A percentile compares a stretch with the other conserved stretches of the same genome.
Conservation (phyloP, 2,797 vertebrate genomes). For the Cephalopachus bancanus region DNA sequence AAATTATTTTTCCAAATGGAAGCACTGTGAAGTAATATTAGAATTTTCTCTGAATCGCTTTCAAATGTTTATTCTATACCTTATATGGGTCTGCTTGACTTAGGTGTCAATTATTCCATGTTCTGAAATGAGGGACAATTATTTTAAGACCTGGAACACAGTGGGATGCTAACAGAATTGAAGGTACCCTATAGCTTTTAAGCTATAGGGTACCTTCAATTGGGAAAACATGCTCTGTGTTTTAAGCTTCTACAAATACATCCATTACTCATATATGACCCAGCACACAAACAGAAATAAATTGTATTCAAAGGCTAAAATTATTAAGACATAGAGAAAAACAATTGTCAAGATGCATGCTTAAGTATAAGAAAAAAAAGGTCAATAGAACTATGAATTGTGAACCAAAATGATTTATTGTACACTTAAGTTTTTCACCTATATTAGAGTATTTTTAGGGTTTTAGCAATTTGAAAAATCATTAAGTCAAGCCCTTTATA, state of each 20-base stretch:
- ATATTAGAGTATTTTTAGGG: background rate
- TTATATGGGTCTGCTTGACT: background rate
- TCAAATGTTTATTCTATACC: constrained; percentile 16
- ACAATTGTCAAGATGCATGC: background rate
- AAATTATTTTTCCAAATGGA: constrained; percentile 22
- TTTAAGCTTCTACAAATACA: background rate
- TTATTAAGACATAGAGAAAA: background rate
- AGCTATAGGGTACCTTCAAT: background rate
- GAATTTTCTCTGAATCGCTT: constrained; percentile 10
- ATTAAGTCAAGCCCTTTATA: constrained; percentile 39
- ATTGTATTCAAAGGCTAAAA: constrained; percentile 21
- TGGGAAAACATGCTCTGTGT: background rate
- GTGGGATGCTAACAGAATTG: background rate
- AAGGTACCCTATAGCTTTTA: background rate
- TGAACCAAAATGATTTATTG: constrained; percentile 8
- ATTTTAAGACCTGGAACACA: background rate
- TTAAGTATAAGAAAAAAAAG: constrained; percentile 11
- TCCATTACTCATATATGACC: background rate
- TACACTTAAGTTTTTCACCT: background rate
- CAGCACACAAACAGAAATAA: constrained; percentile 40
- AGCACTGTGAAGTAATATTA: background rate
- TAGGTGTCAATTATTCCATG: background rate
- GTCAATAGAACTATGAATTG: constrained; percentile 17
- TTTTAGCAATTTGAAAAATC: constrained; percentile 25
- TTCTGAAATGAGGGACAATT: constrained; percentile 26